A percentile compares a stretch with the other conserved stretches of the same genome.
phyloP scores from a whole-genome alignment of 2,113 vertebrate species.

The Conger conger region DNA sequence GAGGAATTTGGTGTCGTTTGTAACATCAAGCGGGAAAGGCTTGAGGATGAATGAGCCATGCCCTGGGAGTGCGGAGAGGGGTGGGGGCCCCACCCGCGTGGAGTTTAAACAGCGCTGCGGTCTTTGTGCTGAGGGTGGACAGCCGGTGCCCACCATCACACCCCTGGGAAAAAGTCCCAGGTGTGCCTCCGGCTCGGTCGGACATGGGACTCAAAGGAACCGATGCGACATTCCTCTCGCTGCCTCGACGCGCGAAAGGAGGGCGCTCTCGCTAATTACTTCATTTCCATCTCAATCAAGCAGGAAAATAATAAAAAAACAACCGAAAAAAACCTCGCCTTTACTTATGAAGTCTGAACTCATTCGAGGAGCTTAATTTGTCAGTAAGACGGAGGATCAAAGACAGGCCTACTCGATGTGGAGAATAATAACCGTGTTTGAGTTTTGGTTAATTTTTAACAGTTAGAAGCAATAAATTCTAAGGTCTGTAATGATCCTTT shows the following conservation, averaged over 20 bases:
- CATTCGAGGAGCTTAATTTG: conserved; percentile 19
- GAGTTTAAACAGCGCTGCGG: conserved; percentile 32
- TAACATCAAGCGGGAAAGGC: conserved; percentile 14
- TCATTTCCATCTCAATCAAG: conserved; percentile 86
- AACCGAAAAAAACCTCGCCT: conserved; percentile 2
- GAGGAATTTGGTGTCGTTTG: conserved; percentile 46
- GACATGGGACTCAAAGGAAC: conserved; percentile 74
- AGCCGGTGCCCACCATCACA: conserved; percentile 71
- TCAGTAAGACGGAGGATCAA: conserved; percentile 24
- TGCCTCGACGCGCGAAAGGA: conserved; percentile 76
- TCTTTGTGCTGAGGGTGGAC: conserved; percentile 59
- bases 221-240: conserved; percentile 75
- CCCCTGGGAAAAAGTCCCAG: conserved; percentile 87
- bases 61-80: conserved; percentile 45
- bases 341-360: conserved; percentile 16
- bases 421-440: not conserved
- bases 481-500: not conserved
- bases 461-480: not conserved
- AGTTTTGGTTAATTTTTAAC: not conserved
- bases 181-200: conserved; percentile 79
- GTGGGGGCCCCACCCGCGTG: conserved; percentile 23
- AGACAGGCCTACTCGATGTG: conserved; percentile 3
- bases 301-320: conserved; percentile 51
- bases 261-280: conserved; percentile 80
- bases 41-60: conserved; percentile 39